These are phyloP conservation scores for Nothoprocta perdicaria DNA, from an alignment of 2,113 vertebrate species.

Conservation along the genomic window DNA sequence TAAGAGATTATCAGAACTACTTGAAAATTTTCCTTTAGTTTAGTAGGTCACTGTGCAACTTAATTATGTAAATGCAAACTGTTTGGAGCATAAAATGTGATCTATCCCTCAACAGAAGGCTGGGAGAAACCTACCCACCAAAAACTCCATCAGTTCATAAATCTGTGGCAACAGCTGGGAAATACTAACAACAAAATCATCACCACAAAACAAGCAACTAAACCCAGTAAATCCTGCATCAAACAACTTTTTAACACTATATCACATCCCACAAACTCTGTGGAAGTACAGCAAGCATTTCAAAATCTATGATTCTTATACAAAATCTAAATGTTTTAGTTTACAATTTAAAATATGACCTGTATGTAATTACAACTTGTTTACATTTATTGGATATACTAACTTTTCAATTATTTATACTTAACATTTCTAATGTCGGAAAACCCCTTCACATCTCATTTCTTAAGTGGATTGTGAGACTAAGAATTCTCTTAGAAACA, in stretches of 20 bases:
- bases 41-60: not conserved
- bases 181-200: not conserved
- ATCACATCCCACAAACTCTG: not conserved
- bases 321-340: not conserved
- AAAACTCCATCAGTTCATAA: not conserved
- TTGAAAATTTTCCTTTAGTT: not conserved
- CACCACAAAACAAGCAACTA: not conserved
- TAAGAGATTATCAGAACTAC: not conserved
- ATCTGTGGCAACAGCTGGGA: not conserved
- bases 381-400: accelerated
- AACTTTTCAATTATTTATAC: not conserved
- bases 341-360: not conserved
- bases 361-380: not conserved
- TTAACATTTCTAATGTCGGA: not conserved
- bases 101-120: not conserved
- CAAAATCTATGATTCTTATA: not conserved
- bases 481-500: not conserved
- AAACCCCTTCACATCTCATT: not conserved
- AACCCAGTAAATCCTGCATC: not conserved
- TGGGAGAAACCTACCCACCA: not conserved
- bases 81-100: not conserved
- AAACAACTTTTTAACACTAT: not conserved
- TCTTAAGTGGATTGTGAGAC: accelerated
- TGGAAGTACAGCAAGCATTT: not conserved
- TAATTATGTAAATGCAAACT: too few species aligned